These are phyloP conservation scores for Aphrophora alni DNA, from an alignment of 2,888 invertebrate genomes.

Conservation along the genomic window DNA sequence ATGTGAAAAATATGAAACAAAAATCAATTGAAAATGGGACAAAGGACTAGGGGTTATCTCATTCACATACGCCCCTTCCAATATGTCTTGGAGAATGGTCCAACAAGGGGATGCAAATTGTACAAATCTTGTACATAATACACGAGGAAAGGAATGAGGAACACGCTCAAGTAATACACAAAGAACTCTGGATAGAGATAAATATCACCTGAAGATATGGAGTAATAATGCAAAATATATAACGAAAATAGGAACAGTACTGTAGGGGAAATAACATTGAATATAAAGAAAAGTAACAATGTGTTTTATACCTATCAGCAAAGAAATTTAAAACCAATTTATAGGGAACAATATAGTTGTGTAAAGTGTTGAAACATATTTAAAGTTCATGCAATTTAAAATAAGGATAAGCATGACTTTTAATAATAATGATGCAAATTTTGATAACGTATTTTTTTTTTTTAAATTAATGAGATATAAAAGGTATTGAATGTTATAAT, in stretches of 20 bases:
- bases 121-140: conserved; percentile 37
- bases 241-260: background rate
- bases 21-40: background rate
- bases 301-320: too few species aligned
- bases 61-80: background rate
- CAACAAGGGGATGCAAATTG: conserved; percentile 31
- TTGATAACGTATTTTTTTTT: too few species aligned
- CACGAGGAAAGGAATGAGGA: background rate
- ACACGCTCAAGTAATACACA: background rate
- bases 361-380: too few species aligned
- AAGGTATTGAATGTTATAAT: too few species aligned
- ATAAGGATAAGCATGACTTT: too few species aligned
- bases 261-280: background rate
- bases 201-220: conserved; percentile 6
- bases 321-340: too few species aligned
- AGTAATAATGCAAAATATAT: background rate
- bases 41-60: background rate
- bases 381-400: too few species aligned
- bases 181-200: background rate
- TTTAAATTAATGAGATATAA: too few species aligned
- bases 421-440: too few species aligned
- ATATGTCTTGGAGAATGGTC: background rate
- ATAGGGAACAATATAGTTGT: too few species aligned
- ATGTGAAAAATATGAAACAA: background rate
- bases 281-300: background rate